These are phyloP conservation scores for Eclectus roratus DNA, from an alignment of 2,113 vertebrate genomes.

Conservation along the genomic window DNA sequence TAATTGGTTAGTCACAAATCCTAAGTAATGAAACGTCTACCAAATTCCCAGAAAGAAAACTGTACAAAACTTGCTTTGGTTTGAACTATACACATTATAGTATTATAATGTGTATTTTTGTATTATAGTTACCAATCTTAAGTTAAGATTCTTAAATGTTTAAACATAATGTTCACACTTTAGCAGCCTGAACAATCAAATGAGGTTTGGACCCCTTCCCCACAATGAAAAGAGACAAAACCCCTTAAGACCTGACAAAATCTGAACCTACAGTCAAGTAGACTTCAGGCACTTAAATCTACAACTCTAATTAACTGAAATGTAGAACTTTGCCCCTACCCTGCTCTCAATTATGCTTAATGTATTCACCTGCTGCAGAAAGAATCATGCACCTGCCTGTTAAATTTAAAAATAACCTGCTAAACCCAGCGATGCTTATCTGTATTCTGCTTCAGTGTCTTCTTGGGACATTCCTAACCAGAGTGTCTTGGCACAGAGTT, in stretches of 20 bases:
- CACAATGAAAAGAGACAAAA: background rate
- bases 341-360: background rate
- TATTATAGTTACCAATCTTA: no score
- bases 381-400: background rate
- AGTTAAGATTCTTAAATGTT: background rate
- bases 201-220: background rate
- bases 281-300: background rate
- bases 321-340: background rate
- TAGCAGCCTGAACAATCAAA: background rate
- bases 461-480: background rate
- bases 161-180: background rate
- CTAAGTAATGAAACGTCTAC: background rate
- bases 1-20: background rate
- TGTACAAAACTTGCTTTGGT: background rate
- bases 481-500: background rate
- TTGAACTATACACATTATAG: background rate
- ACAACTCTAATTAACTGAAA: background rate
- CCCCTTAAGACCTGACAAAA: background rate
- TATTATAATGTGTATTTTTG: no score
- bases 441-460: background rate
- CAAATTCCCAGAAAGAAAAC: background rate
- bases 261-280: background rate
- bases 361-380: background rate
- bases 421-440: background rate
- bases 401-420: background rate